Evolutionary conservation across 1,140 invertebrate genomes (phyloP).

Genomic region (Drosophila leontia): DNA sequence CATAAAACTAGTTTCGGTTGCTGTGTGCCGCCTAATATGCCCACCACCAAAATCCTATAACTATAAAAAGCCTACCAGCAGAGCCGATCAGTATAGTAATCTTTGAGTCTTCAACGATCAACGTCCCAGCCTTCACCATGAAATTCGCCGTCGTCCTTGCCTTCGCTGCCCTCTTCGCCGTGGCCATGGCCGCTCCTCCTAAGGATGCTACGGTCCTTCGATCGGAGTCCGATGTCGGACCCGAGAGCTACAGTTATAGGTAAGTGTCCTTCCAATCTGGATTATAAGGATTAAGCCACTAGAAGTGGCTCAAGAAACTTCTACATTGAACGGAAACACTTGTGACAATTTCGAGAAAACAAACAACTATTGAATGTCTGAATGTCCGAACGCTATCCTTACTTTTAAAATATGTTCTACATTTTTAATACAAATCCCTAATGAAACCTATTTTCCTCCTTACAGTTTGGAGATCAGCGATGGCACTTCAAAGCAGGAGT

Average conservation of each 20-base stretch:
- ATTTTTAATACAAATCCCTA: too few species aligned
- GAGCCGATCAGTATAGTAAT: background rate
- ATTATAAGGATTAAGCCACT: background rate
- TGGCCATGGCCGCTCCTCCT: constrained; percentile 8
- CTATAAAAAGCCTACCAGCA: background rate
- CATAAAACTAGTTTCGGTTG: constrained; percentile 4
- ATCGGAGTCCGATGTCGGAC: constrained; percentile 72
- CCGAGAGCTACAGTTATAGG: constrained; percentile 28
- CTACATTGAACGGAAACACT: background rate
- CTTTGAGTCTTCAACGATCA: constrained; percentile 47
- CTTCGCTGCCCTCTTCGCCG: constrained; percentile 46
- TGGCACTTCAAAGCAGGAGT: constrained; percentile 86
- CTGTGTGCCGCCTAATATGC: background rate
- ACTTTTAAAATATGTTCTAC: too few species aligned
- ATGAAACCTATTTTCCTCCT: background rate
- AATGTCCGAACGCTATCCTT: too few species aligned
- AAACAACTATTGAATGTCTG: background rate
- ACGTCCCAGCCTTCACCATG: constrained; percentile 49
- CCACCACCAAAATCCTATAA: background rate
- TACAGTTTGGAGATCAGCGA: constrained; percentile 88
- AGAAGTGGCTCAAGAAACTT: background rate
- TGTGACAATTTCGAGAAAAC: background rate
- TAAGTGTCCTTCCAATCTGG: background rate
- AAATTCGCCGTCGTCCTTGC: constrained; percentile 64
- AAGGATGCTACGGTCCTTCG: rapidly evolving